Conservation (phyloP, 2,113 vertebrate species). For the Acrocephalus arundinaceus region DNA sequence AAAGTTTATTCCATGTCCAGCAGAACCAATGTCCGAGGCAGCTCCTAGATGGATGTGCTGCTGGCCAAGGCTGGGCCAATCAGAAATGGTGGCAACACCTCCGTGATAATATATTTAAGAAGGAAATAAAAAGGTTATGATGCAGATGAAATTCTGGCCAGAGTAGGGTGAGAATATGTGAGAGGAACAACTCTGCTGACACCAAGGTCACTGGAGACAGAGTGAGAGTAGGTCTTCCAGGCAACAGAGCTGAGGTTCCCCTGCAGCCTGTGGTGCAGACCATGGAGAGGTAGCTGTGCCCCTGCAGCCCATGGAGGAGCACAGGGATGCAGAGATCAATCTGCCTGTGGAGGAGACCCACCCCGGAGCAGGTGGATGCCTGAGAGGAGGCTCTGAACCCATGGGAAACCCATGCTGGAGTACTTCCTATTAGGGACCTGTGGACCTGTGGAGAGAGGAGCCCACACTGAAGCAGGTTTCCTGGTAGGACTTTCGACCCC, state of each 20-base stretch:
- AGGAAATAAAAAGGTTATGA: not conserved
- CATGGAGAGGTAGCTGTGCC: not conserved
- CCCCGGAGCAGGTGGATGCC: rapidly evolving
- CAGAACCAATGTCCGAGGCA: not conserved
- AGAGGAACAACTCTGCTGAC: not conserved
- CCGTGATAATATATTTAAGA: not conserved
- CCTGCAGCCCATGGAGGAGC: not conserved
- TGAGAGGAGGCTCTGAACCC: not conserved
- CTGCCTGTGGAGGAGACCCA: not conserved
- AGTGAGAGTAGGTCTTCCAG: not conserved
- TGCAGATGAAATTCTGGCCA: not conserved
- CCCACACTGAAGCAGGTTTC: not conserved
- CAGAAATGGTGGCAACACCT: not conserved
- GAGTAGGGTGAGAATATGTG: not conserved
- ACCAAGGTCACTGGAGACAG: not conserved
- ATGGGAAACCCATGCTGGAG: not conserved
- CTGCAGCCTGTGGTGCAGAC: not conserved
- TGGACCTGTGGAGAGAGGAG: not conserved
- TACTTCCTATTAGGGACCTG: not conserved
- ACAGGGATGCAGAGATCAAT: too few relatives aligned
- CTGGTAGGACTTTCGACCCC: not conserved
- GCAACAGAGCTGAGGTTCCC: not conserved
- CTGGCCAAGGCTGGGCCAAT: not conserved
- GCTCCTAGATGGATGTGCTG: rapidly evolving
- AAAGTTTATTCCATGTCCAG: not conserved